Evolutionary conservation across 2,797 vertebrate species (phyloP), one percentile per base, ranked within the genome.

Genomic region (Phataginus tricuspis): DNA sequence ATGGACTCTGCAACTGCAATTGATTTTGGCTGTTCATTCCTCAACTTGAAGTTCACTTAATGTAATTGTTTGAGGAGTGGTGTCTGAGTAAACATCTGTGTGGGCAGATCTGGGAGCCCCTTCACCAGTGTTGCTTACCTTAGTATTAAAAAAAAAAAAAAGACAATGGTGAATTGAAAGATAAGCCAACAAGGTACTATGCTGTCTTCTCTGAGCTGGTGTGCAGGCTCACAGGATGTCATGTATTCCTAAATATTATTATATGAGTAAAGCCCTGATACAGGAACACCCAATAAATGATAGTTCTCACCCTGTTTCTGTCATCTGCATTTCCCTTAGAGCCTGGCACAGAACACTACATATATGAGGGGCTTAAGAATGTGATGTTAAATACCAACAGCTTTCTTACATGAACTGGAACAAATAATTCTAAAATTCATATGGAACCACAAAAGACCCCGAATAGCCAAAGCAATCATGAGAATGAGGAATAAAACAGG

Each of bases 11-110:
- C 91, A 97, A 96, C 82, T 97, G 86, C 95, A 80, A 49, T 78
- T 97, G 93, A 98, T 98, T 96, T 93, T 86, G 93, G 39, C 57
- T 88, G 19, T 85, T 92, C 51, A 61, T 96, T 93, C 96, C 61
- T 96, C 97, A 75, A 92, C 93, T 93, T 61, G 37, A n/a, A 96
- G 95, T 88, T 97, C 83, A 68, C 49, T 74, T 42, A 71, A 59
- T 63, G 82, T 8, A 66, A 23, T 82, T 93, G 83, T 95, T 96
- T 91, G 88, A 94, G 66, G 42, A 94, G 74, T 0, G 0, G 11
- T 59, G 68, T 74, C 89, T 93, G 57, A 88, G 90, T 66, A 92
- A 97, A 93, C 21, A 96, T 25, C 39, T 27, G 4, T 80, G 39
- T 95, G 57, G 59, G 89, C 19, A 89, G 82, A 91, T 53, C 42